A percentile compares a stretch with the other conserved stretches of the same genome.
Conservation (phyloP, 2,113 vertebrate species). For the Pedetes capensis region DNA sequence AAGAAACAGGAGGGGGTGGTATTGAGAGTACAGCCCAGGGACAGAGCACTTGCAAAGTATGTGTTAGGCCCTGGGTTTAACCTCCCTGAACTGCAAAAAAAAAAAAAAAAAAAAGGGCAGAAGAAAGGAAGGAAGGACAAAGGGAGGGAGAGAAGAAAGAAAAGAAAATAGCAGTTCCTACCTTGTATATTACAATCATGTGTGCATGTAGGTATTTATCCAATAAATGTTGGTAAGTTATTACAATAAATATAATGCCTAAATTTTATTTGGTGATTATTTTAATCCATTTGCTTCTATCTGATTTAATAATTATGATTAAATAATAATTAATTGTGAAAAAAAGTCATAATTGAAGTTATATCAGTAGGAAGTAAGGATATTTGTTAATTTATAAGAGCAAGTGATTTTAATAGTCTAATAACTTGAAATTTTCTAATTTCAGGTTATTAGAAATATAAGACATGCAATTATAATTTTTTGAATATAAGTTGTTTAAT, state of each 20-base stretch:
- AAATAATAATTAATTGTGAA: not conserved
- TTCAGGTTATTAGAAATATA: not conserved
- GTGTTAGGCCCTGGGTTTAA: no score
- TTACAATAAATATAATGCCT: not conserved
- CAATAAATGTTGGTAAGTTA: not conserved
- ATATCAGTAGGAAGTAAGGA: not conserved
- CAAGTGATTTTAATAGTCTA: not conserved
- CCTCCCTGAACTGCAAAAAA: no score
- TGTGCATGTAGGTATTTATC: not conserved
- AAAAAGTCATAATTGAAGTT: not conserved
- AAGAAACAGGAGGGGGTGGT: no score
- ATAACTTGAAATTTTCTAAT: not conserved
- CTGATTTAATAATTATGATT: not conserved
- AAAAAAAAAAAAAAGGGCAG: no score
- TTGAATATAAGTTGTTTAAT: constrained; percentile 17
- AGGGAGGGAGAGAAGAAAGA: no score
- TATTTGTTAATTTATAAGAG: not conserved
- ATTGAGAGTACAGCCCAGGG: no score
- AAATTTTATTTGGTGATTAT: constrained; percentile 20
- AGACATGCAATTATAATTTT: not conserved
- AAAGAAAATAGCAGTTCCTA: no score
- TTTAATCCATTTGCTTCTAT: not conserved
- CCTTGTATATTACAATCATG: not conserved
- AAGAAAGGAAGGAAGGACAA: no score
- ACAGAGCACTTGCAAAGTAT: no score